Evolutionary conservation across 2,797 vertebrate genomes (phyloP).

Genomic region (Coregonus ussuriensis): DNA sequence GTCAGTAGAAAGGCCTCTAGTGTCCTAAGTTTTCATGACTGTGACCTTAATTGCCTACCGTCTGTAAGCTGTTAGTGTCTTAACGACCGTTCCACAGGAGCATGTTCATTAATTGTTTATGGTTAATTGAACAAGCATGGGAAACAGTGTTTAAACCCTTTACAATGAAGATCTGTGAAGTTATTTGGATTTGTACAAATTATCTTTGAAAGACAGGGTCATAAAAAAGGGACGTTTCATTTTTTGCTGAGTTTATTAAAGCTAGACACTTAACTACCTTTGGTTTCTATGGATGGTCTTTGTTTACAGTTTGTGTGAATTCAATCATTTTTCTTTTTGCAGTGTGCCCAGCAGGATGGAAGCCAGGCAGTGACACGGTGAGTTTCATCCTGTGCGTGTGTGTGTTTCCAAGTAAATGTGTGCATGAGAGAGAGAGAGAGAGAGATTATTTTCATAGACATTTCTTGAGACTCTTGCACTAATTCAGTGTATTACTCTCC

Average conservation of each 20-base stretch:
- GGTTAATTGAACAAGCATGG: too few relatives aligned
- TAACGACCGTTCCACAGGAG: too few relatives aligned
- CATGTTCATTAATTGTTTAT: too few relatives aligned
- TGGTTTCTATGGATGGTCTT: background rate
- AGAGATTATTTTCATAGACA: background rate
- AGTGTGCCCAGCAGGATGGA: constrained; percentile 99
- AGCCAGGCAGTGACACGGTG: constrained; percentile 92
- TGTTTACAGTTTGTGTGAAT: background rate
- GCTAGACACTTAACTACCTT: background rate
- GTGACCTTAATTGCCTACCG: too few relatives aligned
- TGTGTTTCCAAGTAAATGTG: background rate
- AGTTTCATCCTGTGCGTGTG: background rate
- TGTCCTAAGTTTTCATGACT: too few relatives aligned
- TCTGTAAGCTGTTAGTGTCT: too few relatives aligned
- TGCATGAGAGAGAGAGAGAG: background rate
- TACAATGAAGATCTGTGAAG: too few relatives aligned
- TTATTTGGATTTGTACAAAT: too few relatives aligned
- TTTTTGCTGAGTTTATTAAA: background rate
- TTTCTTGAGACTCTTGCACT: constrained; percentile 12
- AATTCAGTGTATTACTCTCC: constrained; percentile 51
- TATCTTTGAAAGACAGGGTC: too few relatives aligned
- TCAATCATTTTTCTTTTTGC: constrained; percentile 18
- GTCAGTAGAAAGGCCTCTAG: too few relatives aligned
- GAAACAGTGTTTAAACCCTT: too few relatives aligned
- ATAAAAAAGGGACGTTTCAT: too few relatives aligned